Conservation (phyloP, 2,797 vertebrate genomes). For the Girardinus metallicus region DNA sequence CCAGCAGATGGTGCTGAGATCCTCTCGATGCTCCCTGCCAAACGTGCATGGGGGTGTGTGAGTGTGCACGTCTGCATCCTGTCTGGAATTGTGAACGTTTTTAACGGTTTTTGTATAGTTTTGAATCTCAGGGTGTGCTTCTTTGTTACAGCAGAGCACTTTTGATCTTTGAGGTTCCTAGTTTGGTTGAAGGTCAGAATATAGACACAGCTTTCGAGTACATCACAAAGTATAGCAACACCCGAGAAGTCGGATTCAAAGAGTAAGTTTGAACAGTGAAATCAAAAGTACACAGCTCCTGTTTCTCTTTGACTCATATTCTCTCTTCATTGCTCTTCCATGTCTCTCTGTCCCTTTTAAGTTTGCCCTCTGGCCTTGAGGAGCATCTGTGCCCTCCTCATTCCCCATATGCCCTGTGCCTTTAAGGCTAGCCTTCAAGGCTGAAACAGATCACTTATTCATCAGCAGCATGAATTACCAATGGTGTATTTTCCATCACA, state of each 20-base stretch:
- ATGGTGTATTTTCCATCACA: conserved; percentile 73
- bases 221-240: conserved; percentile 34
- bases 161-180: conserved; percentile 45
- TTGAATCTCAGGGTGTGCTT: conserved; percentile 1
- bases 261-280: conserved; percentile 48
- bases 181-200: conserved; percentile 58
- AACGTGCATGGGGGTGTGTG: neutral
- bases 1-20: conserved; percentile 78
- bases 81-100: conserved; percentile 5
- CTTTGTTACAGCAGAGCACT: conserved; percentile 15
- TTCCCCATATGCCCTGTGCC: conserved; percentile 77
- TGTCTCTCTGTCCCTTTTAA: conserved; percentile 53
- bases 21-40: conserved; percentile 63
- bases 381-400: conserved; percentile 74
- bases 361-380: conserved; percentile 68
- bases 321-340: conserved; percentile 32
- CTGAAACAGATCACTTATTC: conserved; percentile 73
- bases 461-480: conserved; percentile 76
- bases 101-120: neutral
- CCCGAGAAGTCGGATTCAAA: conserved; percentile 36
- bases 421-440: conserved; percentile 64
- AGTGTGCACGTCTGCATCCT: conserved; percentile 13
- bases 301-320: conserved; percentile 27
- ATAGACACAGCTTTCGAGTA: conserved; percentile 48
- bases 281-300: conserved; percentile 35